Evolutionary conservation across 2,888 invertebrate genomes (phyloP), one percentile per base, ranked within the genome.

Genomic region (Andrena marginata): DNA sequence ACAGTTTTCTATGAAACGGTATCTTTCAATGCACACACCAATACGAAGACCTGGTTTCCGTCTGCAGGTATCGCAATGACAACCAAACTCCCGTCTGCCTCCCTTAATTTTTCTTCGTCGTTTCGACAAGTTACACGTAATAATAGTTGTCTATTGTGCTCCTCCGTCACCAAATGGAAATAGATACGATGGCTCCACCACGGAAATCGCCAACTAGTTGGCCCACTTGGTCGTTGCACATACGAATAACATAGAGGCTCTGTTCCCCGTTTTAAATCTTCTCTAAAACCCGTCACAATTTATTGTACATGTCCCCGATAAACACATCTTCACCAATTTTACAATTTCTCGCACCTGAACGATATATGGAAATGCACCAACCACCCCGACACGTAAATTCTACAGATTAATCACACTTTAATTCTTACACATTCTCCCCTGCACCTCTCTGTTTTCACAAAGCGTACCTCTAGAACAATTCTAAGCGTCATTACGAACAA

Each of bases 1-100:
- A 60, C 70, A 70, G 70, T 70, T 70, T 70, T 70, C 70, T 70
- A 70, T 70, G 70, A 70, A 70, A 59, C 59, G 70, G 70, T 70
- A 59, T 60, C 70, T 59, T 70, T 59, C 70, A 42, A 56, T 23
- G 56, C 56, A 56, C 59, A 48, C 70, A 60, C 70, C 70, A 59
- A 60, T 70, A 60, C 59, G 70, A 70, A 60, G 70, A 70, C 59
- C 59, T 60, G 70, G 59, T 70, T 70, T 48, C 42, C 70, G 59
- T 35, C 70, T 70, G 59, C 70, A 70, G 70, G 70, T 70, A 70
- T 70, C 70, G 56, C 70, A 70, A 70, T 31, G 70, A 70, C 31
- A 60, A 70, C 70, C 42, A 70, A 59, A 70, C 42, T 59, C 70
- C 70, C 16, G 70, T 70, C 70, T 59, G 48, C 69, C 59, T 59